Evolutionary conservation across 2,113 vertebrate species (phyloP).

Genomic region (Hippolais icterina): DNA sequence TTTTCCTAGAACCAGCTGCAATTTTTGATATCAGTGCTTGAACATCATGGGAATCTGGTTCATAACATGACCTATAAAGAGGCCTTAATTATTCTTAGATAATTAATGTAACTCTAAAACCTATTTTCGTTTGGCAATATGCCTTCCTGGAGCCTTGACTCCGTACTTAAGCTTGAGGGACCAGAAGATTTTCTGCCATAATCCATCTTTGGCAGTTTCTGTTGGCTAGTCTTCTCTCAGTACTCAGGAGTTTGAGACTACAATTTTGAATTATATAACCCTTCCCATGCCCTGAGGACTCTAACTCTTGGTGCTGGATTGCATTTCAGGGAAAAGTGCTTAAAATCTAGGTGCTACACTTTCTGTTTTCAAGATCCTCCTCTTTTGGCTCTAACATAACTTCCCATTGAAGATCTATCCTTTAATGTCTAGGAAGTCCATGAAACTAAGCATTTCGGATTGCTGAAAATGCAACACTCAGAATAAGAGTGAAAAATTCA

Average conservation of each 20-base stretch:
- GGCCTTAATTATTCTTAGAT: not conserved
- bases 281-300: not conserved
- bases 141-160: not conserved
- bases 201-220: not conserved
- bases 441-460: not conserved
- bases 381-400: not conserved
- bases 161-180: not conserved
- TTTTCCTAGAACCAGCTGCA: not conserved
- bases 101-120: slow-evolving; percentile 4
- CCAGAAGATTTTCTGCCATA: not conserved
- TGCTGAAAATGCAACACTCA: not conserved
- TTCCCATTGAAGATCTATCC: not conserved
- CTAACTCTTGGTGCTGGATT: not conserved
- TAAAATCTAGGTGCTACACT: not conserved
- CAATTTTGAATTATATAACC: not conserved
- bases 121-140: not conserved
- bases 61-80: not conserved
- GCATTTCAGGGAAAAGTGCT: not conserved
- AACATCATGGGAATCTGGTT: not conserved
- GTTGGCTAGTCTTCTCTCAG: not conserved
- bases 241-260: not conserved
- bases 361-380: not conserved
- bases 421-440: not conserved
- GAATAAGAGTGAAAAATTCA: not conserved
- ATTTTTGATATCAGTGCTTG: not conserved